A percentile compares a stretch with the other conserved stretches of the same genome.
phyloP scores from a whole-genome alignment of 1,140 invertebrate species.

The Cheumatopsyche charites region DNA sequence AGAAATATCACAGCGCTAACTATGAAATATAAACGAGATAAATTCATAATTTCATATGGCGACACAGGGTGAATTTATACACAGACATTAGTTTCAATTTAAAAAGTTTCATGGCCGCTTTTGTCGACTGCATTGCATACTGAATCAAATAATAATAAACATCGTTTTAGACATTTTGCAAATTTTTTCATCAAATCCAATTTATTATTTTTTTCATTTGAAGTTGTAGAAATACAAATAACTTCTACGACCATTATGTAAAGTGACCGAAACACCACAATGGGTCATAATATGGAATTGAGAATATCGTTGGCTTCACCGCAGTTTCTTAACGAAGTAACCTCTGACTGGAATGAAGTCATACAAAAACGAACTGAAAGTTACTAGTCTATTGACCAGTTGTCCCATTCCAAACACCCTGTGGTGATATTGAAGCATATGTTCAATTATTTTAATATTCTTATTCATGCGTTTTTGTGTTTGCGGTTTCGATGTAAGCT shows the following conservation, averaged over 20 bases:
- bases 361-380: slow-evolving; percentile 34
- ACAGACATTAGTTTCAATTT: slow-evolving; percentile 28
- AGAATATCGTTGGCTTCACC: slow-evolving; percentile 17
- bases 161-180: not conserved
- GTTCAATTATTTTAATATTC: too few species aligned
- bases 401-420: too few species aligned
- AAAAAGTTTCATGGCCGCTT: slow-evolving; percentile 9
- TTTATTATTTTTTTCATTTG: not conserved
- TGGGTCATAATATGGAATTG: not conserved
- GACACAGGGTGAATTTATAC: not conserved
- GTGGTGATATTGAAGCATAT: too few species aligned
- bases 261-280: not conserved
- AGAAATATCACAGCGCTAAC: too few species aligned
- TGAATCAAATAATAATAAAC: too few species aligned
- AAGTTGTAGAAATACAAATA: too few species aligned
- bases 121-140: not conserved
- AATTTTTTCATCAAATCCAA: too few species aligned
- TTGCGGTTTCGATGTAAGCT: slow-evolving; percentile 8
- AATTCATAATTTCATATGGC: slow-evolving; percentile 16
- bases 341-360: slow-evolving; percentile 40
- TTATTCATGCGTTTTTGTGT: not conserved
- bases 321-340: slow-evolving; percentile 24
- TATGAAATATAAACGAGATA: not conserved
- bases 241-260: too few species aligned
- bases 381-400: too few species aligned